phyloP scores from a whole-genome alignment of 1,140 invertebrate genomes.

The Popillia japonica region DNA sequence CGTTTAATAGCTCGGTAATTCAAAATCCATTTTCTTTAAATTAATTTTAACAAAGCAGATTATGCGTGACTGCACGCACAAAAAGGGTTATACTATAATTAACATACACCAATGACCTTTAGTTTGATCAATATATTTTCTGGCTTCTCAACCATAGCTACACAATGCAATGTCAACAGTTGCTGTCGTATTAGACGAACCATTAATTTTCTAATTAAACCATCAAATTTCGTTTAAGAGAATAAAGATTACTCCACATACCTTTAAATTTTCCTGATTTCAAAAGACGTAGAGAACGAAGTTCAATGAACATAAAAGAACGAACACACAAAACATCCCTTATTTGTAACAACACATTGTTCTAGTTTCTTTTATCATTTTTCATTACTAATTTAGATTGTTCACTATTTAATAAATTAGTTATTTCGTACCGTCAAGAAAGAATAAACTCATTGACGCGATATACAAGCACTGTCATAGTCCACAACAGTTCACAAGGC shows the following conservation, averaged over 20 bases:
- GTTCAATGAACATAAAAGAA: background rate
- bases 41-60: background rate
- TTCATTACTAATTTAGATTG: background rate
- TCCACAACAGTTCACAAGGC: background rate
- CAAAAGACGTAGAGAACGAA: background rate
- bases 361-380: background rate
- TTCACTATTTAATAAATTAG: background rate
- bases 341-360: background rate
- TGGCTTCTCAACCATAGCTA: slow-evolving; percentile 2
- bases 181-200: background rate
- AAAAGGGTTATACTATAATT: slow-evolving; percentile 22
- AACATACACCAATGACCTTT: slow-evolving; percentile 15
- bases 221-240: background rate
- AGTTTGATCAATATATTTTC: slow-evolving; percentile 28
- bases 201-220: background rate
- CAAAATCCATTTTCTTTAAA: no score
- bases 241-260: background rate
- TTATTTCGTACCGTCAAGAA: background rate
- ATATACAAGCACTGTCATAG: slow-evolving; percentile 28
- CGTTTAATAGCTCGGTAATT: no score
- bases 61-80: background rate
- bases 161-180: background rate
- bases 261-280: slow-evolving; percentile 16
- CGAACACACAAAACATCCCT: slow-evolving; percentile 22
- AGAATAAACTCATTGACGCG: slow-evolving; percentile 20